These are phyloP conservation scores for Hyalella azteca DNA, from an alignment of 2,888 invertebrate species.

Conservation along the genomic window DNA sequence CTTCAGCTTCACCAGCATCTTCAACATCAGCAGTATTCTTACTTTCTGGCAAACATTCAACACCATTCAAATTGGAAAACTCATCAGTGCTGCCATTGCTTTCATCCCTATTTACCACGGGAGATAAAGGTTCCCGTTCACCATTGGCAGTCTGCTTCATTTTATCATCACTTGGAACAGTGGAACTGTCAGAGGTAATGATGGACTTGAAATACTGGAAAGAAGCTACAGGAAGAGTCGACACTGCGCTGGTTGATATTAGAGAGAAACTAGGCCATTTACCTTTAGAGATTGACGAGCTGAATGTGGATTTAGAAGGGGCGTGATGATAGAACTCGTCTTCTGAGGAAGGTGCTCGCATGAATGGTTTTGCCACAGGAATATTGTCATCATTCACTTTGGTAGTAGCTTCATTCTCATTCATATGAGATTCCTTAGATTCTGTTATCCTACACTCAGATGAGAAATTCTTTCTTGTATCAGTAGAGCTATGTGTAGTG, in stretches of 20 bases:
- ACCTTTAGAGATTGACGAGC: not conserved
- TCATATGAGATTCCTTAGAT: not conserved
- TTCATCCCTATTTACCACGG: too few relatives aligned
- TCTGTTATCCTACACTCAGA: not conserved
- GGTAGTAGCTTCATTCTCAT: not conserved
- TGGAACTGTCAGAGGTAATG: not conserved
- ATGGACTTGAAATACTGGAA: constrained; percentile 11
- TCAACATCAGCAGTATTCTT: not conserved
- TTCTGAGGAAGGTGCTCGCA: not conserved
- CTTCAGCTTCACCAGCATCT: not conserved
- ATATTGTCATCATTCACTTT: not conserved
- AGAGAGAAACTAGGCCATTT: constrained; percentile 14
- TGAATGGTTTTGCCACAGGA: not conserved
- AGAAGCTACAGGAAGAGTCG: constrained; percentile 7
- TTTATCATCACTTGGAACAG: too few relatives aligned
- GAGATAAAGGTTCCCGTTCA: too few relatives aligned
- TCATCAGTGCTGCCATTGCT: not conserved
- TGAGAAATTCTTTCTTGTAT: not conserved
- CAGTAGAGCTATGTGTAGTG: not conserved
- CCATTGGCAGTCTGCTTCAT: too few relatives aligned
- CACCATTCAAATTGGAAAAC: too few relatives aligned
- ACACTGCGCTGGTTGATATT: constrained; percentile 3
- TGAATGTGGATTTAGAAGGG: not conserved
- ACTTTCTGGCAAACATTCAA: too few relatives aligned
- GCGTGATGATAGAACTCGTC: not conserved